A percentile compares a stretch with the other conserved stretches of the same genome.
phyloP scores from a whole-genome alignment of 2,888 invertebrate species.

The Punctoribates punctum region DNA sequence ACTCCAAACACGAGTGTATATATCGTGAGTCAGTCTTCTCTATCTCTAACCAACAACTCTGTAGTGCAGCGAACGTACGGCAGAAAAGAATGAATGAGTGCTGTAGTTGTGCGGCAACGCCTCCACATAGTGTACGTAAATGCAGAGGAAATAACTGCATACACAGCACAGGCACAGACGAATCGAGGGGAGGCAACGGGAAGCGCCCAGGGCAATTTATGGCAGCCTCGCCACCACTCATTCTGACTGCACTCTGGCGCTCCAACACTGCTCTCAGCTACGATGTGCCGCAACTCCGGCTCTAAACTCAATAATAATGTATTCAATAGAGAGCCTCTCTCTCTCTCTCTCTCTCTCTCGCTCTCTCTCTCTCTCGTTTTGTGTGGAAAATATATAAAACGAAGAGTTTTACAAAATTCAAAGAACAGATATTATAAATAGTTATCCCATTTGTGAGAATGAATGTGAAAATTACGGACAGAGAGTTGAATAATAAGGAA shows the following conservation, averaged over 20 bases:
- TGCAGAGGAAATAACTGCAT: constrained; percentile 31
- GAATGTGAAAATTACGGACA: background rate
- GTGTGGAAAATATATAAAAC: background rate
- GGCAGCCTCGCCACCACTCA: constrained; percentile 14
- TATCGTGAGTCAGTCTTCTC: constrained; percentile 25
- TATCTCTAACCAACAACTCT: constrained; percentile 30
- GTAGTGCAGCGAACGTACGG: constrained; percentile 17
- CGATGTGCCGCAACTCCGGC: background rate
- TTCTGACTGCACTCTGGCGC: background rate
- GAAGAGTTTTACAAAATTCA: background rate
- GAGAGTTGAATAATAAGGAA: too few species aligned
- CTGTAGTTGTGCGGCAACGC: constrained; percentile 33
- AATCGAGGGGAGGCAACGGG: constrained; percentile 33
- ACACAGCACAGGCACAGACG: constrained; percentile 14
- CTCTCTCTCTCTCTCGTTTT: constrained; percentile 3
- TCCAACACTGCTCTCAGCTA: background rate
- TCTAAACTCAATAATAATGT: constrained; percentile 9
- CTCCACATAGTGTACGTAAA: constrained; percentile 39
- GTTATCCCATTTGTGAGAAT: background rate
- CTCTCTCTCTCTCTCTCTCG: background rate
- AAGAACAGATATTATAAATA: background rate
- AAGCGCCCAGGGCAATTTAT: constrained; percentile 34
- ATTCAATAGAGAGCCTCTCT: background rate
- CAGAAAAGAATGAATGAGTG: constrained; percentile 37
- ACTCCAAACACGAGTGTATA: constrained; percentile 35